Evolutionary conservation across 2,888 invertebrate species (phyloP), one percentile per base, ranked within the genome.

Genomic region (Sthenelais limicola): DNA sequence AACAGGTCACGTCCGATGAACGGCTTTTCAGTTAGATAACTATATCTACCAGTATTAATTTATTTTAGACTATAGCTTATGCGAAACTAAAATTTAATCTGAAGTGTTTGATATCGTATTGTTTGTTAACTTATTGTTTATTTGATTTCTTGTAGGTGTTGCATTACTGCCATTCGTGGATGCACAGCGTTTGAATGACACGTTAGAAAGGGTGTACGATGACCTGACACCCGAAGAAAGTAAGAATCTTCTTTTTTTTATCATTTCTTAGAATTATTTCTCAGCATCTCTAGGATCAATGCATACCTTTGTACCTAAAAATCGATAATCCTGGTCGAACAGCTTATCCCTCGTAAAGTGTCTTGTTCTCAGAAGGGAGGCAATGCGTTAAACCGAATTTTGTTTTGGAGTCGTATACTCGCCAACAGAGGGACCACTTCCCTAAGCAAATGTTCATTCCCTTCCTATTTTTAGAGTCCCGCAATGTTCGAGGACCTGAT

Each of bases 121-220:
- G n/a, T n/a, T n/a, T n/a, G n/a, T n/a, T n/a, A 9, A 21, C 21
- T 12, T 15, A 30, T 38, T 43, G 18, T 21, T 21, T 67, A 4
- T 38, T 38, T 35, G 38, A 28, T 62, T 9, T n/a, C n/a, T 62
- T 28, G n/a, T 72, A 89, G 89, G 88, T 82, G 99, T 99, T 1
- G 99, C 98, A 0, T 89, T 99, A 49, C 89, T 99, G 76, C 99
- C 99, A 5, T 99, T 99, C 89, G 98, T 99, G 0, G 98, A 99
- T 81, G 98, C 99, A 89, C 91, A 90, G 73, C 89, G 90, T 68
- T 85, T 99, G 74, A 90, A 98, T 70, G 94, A 94, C 85, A 95
- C 97, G 0, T 88, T 98, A 47, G 91, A 92, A 81, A 92, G 93
- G 0, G 94, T 93, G 79, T 97, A 98, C 83, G 89, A 90, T 0